Base-by-base conservation (phyloP, 2,113 vertebrate species). In the Elgaria multicarinata region DNA sequence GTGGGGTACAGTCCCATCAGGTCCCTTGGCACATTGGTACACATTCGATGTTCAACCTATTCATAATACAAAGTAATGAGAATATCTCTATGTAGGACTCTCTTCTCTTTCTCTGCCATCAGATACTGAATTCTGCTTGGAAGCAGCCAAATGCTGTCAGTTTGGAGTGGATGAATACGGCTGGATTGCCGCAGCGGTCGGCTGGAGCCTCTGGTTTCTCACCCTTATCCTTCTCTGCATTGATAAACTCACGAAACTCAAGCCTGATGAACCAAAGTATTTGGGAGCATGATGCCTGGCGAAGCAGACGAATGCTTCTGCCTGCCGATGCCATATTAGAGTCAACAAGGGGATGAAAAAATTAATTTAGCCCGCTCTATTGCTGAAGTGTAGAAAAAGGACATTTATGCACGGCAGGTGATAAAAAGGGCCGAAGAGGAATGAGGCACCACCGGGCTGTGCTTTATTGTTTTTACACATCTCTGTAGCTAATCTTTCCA, bases 171-270 rank as follows among this genome's bases (percentile, higher is more conserved):
- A 98, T 0, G 97, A 97, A 3, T 97, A 97, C 0, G 97, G 97
- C 1, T 98, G 98, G 98, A 97, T 98, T 0, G 96, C 97, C 0
- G 97, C 97, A 0, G 97, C 98, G 0, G 94, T 98, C 0, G 98
- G 98, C 53, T 98, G 98, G 98, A 97, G 97, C 31, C 96, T 98
- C 67, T 98, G 97, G 97, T 98, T 98, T 16, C 96, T 98, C 89
- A 98, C 97, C 0, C 97, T 98, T 76, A 98, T 98, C 94, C 93
- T 98, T 91, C 95, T 98, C 92, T 98, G 98, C 3, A 89, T 97
- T 86, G 94, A 94, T 85, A 97, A 97, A 87, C 66, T 97, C 87
- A 95, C 39, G 58, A 97, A 95, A 82, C 93, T 98, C 1, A 93
- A 84, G 1, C 96, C 97, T 0, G 97, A 98, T 0, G 97, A 97